Conservation (phyloP, 2,888 invertebrate genomes). For the Digitonthophagus gazella region DNA sequence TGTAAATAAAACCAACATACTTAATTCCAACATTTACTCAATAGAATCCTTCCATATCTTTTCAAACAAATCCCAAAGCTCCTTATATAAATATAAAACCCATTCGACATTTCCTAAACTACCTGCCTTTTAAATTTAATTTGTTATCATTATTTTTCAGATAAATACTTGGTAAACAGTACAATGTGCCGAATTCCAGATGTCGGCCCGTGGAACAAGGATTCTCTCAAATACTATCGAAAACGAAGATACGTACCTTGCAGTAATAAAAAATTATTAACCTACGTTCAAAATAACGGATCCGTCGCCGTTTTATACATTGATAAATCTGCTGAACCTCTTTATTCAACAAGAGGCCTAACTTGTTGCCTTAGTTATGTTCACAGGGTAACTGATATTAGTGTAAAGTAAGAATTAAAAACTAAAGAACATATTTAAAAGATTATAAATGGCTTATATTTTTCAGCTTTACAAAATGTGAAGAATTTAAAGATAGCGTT, state of each 20-base stretch:
- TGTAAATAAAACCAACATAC: too few species aligned
- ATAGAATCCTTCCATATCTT: too few species aligned
- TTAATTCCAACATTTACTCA: too few species aligned
- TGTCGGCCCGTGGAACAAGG: constrained; percentile 57
- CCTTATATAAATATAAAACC: too few species aligned
- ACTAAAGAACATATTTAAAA: not conserved
- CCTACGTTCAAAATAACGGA: constrained; percentile 39
- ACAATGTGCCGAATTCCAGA: constrained; percentile 63
- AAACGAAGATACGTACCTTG: constrained; percentile 57
- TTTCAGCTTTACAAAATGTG: constrained; percentile 53
- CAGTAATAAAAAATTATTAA: constrained; percentile 45
- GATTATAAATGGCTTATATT: too few species aligned
- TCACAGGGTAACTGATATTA: constrained; percentile 23
- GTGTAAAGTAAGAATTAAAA: constrained; percentile 32
- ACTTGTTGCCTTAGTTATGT: constrained; percentile 40
- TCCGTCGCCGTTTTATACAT: constrained; percentile 42
- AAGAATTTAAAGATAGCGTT: constrained; percentile 49
- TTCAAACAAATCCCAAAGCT: too few species aligned
- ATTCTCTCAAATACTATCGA: constrained; percentile 55
- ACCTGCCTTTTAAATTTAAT: too few species aligned
- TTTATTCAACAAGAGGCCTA: constrained; percentile 39
- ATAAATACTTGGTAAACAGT: constrained; percentile 53
- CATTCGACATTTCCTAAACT: too few species aligned
- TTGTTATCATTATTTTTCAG: too few species aligned
- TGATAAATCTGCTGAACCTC: constrained; percentile 37